Evolutionary conservation across 2,113 vertebrate species (phyloP).

Genomic region (Excalfactoria chinensis): DNA sequence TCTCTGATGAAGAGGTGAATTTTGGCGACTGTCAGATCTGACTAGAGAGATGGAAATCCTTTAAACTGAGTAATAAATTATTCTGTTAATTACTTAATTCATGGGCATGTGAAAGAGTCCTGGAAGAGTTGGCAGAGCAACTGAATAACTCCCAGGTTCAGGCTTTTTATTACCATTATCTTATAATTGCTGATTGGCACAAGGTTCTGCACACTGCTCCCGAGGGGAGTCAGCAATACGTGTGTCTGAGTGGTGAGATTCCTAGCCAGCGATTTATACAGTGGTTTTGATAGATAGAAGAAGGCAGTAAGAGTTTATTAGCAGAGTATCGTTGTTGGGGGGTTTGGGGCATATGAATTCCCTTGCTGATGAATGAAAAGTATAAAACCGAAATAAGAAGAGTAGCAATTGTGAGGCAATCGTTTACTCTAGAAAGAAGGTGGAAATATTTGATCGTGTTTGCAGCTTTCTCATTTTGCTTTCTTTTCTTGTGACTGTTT

Average conservation of each 20-base stretch:
- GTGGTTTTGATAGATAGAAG: conserved; percentile 29
- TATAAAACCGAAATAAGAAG: conserved; percentile 23
- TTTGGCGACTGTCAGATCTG: conserved; percentile 10
- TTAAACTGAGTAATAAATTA: conserved; percentile 26
- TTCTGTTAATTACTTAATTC: conserved; percentile 54
- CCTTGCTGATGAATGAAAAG: conserved; percentile 20
- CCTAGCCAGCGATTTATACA: not conserved
- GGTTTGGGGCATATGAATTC: conserved; percentile 12
- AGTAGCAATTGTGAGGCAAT: conserved; percentile 26
- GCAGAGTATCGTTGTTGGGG: not conserved
- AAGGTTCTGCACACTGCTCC: conserved; percentile 18
- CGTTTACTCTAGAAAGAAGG: conserved; percentile 27
- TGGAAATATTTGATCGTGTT: conserved; percentile 41
- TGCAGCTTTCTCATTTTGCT: conserved; percentile 16
- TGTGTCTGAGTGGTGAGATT: not conserved
- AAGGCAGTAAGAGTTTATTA: conserved; percentile 55
- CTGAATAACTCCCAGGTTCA: conserved; percentile 26
- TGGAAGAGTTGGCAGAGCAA: conserved; percentile 39
- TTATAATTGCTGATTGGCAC: conserved; percentile 63
- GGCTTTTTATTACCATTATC: conserved; percentile 58
- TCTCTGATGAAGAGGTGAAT: not conserved
- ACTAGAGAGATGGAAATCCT: not conserved
- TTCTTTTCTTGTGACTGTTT: not conserved
- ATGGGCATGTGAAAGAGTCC: not conserved
- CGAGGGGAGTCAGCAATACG: not conserved